A percentile compares a stretch with the other conserved stretches of the same genome.
phyloP scores from a whole-genome alignment of 2,888 invertebrate genomes.

The Chouioia cunea region DNA sequence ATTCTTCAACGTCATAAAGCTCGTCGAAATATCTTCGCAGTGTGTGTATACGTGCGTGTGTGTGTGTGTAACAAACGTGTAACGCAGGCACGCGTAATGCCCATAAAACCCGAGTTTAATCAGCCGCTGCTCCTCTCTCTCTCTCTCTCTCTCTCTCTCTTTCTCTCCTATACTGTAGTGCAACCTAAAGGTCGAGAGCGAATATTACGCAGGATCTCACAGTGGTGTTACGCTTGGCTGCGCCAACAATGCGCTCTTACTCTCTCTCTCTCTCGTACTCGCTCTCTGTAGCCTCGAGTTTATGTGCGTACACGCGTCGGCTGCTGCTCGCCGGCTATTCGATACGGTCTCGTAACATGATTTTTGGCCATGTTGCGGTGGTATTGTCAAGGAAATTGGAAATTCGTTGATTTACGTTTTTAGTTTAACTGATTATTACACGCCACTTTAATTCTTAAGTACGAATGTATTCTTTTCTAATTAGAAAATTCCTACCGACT shows the following conservation, averaged over 20 bases:
- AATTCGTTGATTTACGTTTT: too few relatives aligned
- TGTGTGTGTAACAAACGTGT: slow-evolving; percentile 18
- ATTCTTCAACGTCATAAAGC: slow-evolving; percentile 33
- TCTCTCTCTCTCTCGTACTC: slow-evolving; percentile 19
- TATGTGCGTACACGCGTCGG: not conserved
- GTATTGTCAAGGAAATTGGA: not conserved
- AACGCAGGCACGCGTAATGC: slow-evolving; percentile 52
- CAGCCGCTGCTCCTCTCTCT: slow-evolving; percentile 46
- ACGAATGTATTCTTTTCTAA: too few relatives aligned
- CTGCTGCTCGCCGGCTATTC: not conserved
- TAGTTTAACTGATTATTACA: too few relatives aligned
- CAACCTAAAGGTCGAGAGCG: slow-evolving; percentile 17
- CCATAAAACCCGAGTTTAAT: slow-evolving; percentile 58
- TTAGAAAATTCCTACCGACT: too few relatives aligned
- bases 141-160: slow-evolving; percentile 1
- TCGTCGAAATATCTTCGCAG: not conserved
- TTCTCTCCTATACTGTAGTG: slow-evolving; percentile 10
- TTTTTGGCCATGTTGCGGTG: not conserved
- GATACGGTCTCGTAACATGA: not conserved
- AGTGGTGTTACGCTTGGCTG: too few relatives aligned
- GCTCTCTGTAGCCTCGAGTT: not conserved
- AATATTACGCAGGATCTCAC: slow-evolving; percentile 31
- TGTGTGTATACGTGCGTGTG: not conserved
- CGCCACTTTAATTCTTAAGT: too few relatives aligned
- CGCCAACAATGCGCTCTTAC: not conserved